Base-by-base conservation (phyloP, 1,140 invertebrate genomes). In the Capitella teleta region DNA sequence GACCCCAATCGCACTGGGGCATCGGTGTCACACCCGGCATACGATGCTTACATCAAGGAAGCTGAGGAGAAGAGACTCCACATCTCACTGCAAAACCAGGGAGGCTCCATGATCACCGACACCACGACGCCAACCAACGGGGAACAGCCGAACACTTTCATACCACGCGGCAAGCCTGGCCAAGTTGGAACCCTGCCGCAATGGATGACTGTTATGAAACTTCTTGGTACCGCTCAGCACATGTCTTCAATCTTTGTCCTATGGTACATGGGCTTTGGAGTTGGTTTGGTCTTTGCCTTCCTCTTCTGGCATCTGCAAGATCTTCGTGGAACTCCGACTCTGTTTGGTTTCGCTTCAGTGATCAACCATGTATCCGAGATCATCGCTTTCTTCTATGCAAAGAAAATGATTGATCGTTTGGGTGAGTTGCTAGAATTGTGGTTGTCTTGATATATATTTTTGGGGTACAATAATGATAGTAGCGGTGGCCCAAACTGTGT, bases 261-360 rank as follows among this genome's bases (percentile, higher is more conserved):
- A 18, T 97, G 93, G 89, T 94, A 92, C 72, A 95, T 98, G 91
- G 95, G 95, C 41, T 93, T 97, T 64, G 95, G 95, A n/a, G 95
- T 98, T 60, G 95, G 95, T 1, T 76, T 98, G 54, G 95, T 98
- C 51, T 99, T 99, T 72, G 95, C 94, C 1, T 98, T 98, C 73
- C 81, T 98, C 21, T 99, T 98, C 74, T 99, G 95, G 95, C 94
- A 98, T 76, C 77, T 99, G 28, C 88, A 80, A 77, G 95, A 98
- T 66, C 86, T 92, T 60, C 92, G 89, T 2, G 95, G 95, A 14
- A 85, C 89, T 0, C 93, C 95, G 3, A 97, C 94, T 0, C 78
- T 99, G 0, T 99, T 98, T 63, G 95, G 95, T 43, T 83, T 98
- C 19, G 92, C 93, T 0, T 97, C 93, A 0, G 90, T 98, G 30